phyloP scores from a whole-genome alignment of 2,113 vertebrate species.

The Saccopteryx leptura region DNA sequence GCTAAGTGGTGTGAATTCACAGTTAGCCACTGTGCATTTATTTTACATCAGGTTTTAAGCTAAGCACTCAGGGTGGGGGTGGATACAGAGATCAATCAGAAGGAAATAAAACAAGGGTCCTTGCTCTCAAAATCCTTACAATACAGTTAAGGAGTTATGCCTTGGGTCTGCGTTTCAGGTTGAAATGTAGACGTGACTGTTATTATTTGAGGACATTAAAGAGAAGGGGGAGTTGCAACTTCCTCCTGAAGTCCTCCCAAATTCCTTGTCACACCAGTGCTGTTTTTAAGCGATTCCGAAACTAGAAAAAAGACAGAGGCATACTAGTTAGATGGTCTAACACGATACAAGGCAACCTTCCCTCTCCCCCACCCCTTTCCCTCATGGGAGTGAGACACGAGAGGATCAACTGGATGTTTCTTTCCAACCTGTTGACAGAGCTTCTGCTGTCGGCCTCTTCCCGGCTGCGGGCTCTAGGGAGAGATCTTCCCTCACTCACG shows the following conservation, averaged over 20 bases:
- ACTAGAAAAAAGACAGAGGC: neutral
- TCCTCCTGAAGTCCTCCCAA: neutral
- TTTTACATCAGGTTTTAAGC: neutral
- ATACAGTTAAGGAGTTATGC: neutral
- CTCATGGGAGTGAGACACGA: neutral
- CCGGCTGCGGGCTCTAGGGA: neutral
- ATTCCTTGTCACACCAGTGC: neutral
- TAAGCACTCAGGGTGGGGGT: neutral
- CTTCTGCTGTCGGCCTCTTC: neutral
- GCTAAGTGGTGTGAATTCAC: neutral
- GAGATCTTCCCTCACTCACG: neutral
- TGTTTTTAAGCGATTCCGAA: neutral
- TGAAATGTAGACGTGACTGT: neutral
- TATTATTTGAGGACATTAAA: neutral
- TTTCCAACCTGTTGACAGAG: neutral
- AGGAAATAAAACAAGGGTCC: neutral
- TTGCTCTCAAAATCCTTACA: neutral
- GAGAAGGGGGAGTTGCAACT: neutral
- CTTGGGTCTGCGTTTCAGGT: neutral
- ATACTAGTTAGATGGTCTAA: neutral
- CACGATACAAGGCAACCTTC: neutral
- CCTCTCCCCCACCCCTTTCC: neutral
- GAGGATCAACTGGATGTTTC: neutral
- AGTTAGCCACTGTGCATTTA: neutral
- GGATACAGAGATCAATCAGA: neutral